Evolutionary conservation across 1,140 invertebrate genomes (phyloP), one percentile per base, ranked within the genome.

Genomic region (Thalassaphorura encarpata): DNA sequence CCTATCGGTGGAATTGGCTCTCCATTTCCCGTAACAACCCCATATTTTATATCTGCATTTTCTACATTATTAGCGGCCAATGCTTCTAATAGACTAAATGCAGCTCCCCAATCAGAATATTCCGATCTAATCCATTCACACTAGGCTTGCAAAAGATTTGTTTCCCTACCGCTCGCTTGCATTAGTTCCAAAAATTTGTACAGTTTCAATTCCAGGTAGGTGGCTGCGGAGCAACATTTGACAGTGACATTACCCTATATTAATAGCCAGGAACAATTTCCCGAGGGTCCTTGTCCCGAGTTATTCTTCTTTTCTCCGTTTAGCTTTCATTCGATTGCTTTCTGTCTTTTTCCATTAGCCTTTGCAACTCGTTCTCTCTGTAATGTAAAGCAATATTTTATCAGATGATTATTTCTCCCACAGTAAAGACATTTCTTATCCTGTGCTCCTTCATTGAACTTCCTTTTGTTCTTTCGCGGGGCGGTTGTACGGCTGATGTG

Each of bases 391-490:
- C 33, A 36, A 8, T 36, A 8, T 36, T n/a, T 36, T n/a, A n/a
- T 36, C 8, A 36, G n/a, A 98, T 77, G 57, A 21, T 18, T 18
- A 42, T 6, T 6, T 5, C 19, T 42, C 5, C 40, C 40, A 21
- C 40, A 42, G 40, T 42, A 42, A 21, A 42, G 19, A 21, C 18
- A 18, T 18, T 8, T 5, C 40, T 13, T 5, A 11, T 42, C 40
- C n/a, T n/a, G n/a, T n/a, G n/a, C n/a, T n/a, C n/a, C n/a, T n/a
- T n/a, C n/a, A n/a, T n/a, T n/a, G n/a, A n/a, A n/a, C n/a, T n/a
- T n/a, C n/a, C n/a, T n/a, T n/a, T n/a, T n/a, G n/a, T n/a, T n/a
- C n/a, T n/a, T n/a, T n/a, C n/a, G n/a, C n/a, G n/a, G n/a, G n/a
- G n/a, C n/a, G n/a, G n/a, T n/a, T n/a, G n/a, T n/a, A n/a, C n/a